phyloP scores from a whole-genome alignment of 2,888 invertebrate genomes.

The Mellilla xanthometata region DNA sequence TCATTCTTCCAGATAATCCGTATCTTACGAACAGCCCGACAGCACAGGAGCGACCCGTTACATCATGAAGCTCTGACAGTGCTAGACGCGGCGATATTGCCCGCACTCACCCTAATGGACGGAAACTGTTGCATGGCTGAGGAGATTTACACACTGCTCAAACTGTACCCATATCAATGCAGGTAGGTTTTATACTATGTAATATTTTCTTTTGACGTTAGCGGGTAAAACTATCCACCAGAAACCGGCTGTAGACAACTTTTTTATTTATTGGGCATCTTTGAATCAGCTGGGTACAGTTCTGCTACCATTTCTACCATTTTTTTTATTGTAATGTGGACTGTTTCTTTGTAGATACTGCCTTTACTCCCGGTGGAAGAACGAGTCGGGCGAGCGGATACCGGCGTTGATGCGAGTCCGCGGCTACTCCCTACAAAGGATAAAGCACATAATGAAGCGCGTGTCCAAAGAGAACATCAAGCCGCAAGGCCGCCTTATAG shows the following conservation, averaged over 20 bases:
- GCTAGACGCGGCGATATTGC: constrained; percentile 94
- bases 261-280: too few species aligned
- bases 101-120: constrained; percentile 94
- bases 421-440: constrained; percentile 94
- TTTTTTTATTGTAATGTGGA: too few species aligned
- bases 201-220: too few species aligned
- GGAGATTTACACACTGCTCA: constrained; percentile 96
- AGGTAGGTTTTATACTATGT: constrained; percentile 53
- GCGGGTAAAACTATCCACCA: too few species aligned
- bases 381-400: constrained; percentile 88
- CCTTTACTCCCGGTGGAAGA: constrained; percentile 98
- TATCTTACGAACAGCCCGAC: constrained; percentile 64
- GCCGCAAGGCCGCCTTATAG: constrained; percentile 96
- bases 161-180: constrained; percentile 93
- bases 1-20: constrained; percentile 63
- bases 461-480: constrained; percentile 99
- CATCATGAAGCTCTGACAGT: constrained; percentile 93
- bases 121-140: constrained; percentile 98
- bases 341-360: constrained; percentile 84
- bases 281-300: too few species aligned
- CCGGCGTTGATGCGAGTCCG: constrained; percentile 92
- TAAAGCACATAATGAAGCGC: constrained; percentile 98
- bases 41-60: constrained; percentile 77
- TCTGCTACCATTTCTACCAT: too few species aligned
- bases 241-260: too few species aligned